Base-by-base conservation (phyloP, 2,797 vertebrate species). In the Buceros bicornis region DNA sequence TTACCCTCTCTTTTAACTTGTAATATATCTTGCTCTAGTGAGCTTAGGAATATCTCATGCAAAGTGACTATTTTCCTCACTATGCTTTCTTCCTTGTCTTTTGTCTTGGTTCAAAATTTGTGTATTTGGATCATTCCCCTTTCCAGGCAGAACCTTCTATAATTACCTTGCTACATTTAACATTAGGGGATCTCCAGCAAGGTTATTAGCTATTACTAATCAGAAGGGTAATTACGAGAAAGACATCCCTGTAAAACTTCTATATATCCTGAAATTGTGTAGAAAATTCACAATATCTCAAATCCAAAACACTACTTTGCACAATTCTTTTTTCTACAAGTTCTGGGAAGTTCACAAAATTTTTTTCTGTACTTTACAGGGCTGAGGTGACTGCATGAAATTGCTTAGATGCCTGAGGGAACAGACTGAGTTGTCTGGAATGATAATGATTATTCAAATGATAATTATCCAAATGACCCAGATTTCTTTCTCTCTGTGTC, bases 391-490 rank as follows among this genome's bases (percentile, higher is more conserved):
- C 80, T 65, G 20, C 35, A 35, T 70, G 58, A 87, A 93, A 92
- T 74, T 76, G 40, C 66, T 89, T 37, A 66, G 70, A 65, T 35
- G 92, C 93, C 88, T 94, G 80, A 93, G 93, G 95, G 81, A 82
- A 85, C 78, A 92, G 51, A 77, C 84, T 82, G 87, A 91, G 84
- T 93, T 95, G 93, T 90, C 93, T 92, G 78, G 88, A 96, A 94
- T 90, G 66, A 92, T 89, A 88, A 95, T 92, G 92, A 92, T 93
- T 94, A 94, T 93, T 96, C 90, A 92, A 94, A 95, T 79, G n/a
- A 82, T 93, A 93, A 96, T 95, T 91, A 93, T 60, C 83, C 80
- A 94, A 73, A 95, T 90, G 90, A 96, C 93, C 95, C 70, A 96
- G 88, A 84, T 93, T 92, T 93, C 43, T 93, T 90, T 66, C 58